Evolutionary conservation across 2,113 vertebrate species (phyloP).

Genomic region (Heteronetta atricapilla): DNA sequence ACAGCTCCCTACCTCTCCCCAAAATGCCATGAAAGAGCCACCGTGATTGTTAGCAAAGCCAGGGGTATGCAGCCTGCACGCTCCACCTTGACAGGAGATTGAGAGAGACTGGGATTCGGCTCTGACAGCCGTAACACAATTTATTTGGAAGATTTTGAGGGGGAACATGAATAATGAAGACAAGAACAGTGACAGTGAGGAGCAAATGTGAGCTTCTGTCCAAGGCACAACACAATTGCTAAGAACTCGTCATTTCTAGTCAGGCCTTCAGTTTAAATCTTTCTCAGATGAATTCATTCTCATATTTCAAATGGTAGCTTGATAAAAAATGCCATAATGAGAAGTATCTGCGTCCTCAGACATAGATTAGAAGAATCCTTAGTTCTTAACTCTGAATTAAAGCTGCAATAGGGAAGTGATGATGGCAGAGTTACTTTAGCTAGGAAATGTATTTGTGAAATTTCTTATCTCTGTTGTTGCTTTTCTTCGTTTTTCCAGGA

Average conservation of each 20-base stretch:
- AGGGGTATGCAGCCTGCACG: not conserved
- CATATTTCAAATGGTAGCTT: not conserved
- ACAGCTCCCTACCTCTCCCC: not conserved
- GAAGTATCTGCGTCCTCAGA: not conserved
- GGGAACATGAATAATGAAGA: conserved; percentile 61
- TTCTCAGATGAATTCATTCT: not conserved
- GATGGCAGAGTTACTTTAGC: not conserved
- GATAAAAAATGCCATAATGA: conserved; percentile 10
- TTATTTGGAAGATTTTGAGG: conserved; percentile 51
- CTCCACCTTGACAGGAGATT: not conserved
- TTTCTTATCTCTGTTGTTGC: not conserved
- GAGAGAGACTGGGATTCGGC: not conserved
- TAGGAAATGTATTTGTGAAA: not conserved
- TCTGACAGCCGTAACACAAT: conserved; percentile 41
- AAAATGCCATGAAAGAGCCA: not conserved
- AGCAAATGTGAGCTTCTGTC: conserved; percentile 51
- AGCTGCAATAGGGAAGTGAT: not conserved
- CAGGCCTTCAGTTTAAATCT: conserved; percentile 20
- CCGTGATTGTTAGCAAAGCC: not conserved
- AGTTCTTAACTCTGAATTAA: not conserved
- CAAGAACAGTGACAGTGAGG: conserved; percentile 45
- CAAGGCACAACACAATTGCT: conserved; percentile 44
- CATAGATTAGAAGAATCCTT: not conserved
- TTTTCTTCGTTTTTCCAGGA: not conserved
- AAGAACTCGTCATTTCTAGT: conserved; percentile 33